Evolutionary conservation across 2,113 vertebrate genomes (phyloP).

Genomic region (Dipodomys stephensi): DNA sequence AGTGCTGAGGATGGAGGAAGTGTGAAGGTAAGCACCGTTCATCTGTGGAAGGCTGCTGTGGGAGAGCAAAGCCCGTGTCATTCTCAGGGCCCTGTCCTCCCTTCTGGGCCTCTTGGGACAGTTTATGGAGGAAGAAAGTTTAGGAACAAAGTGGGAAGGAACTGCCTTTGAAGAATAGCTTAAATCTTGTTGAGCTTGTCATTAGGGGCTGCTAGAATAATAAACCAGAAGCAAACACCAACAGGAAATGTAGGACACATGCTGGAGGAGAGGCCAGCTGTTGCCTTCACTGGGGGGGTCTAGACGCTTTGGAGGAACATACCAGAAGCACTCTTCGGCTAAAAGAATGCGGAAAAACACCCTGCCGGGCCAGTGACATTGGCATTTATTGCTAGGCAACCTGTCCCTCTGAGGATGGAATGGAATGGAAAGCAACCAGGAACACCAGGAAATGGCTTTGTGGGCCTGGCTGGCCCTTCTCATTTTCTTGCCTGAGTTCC

Average conservation of each 20-base stretch:
- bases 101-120: neutral
- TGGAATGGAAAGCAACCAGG: neutral
- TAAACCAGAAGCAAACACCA: conserved; percentile 43
- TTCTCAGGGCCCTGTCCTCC: neutral
- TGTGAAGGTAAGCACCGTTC: neutral
- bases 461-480: neutral
- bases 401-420: neutral
- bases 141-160: conserved; percentile 46
- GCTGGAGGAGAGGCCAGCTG: neutral
- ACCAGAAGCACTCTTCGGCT: neutral
- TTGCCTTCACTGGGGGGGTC: neutral
- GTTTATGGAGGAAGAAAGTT: conserved; percentile 42
- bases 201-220: conserved; percentile 44
- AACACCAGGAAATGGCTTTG: neutral
- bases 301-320: neutral
- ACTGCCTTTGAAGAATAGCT: conserved; percentile 58
- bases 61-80: neutral
- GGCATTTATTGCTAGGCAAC: conserved; percentile 4
- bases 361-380: neutral
- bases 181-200: conserved; percentile 27
- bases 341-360: conserved; percentile 14
- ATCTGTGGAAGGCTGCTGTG: neutral
- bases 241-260: neutral
- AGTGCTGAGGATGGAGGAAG: neutral
- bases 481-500: neutral